Conservation (phyloP, 2,113 vertebrate species). For the Sinocyclocheilus grahami region DNA sequence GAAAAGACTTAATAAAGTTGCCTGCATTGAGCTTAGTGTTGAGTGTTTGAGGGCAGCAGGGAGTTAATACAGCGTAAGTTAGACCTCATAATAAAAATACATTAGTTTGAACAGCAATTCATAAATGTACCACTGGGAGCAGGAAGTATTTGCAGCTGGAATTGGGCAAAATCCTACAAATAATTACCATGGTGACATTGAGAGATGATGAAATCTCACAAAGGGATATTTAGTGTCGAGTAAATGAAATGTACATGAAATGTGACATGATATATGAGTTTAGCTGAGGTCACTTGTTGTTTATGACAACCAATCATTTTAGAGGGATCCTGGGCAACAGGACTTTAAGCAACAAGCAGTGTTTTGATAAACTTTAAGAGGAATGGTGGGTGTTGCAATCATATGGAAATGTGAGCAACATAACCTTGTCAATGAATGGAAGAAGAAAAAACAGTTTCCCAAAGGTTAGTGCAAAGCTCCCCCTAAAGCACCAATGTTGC, state of each 20-base stretch:
- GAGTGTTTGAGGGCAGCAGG: not conserved
- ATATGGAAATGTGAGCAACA: not conserved
- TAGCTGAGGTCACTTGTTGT: not conserved
- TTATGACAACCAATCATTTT: not conserved
- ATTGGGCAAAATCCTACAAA: slow-evolving; percentile 52
- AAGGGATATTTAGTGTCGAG: not conserved
- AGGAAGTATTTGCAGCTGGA: slow-evolving; percentile 62
- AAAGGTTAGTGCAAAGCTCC: slow-evolving; percentile 31
- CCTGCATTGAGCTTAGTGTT: not conserved
- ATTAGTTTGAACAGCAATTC: slow-evolving; percentile 45
- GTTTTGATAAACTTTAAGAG: not conserved
- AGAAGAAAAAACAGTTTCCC: not conserved
- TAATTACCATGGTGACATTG: not conserved
- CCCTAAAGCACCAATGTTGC: slow-evolving; percentile 47
- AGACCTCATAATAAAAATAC: slow-evolving; percentile 11
- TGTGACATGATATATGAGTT: not conserved
- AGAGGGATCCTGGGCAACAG: not conserved
- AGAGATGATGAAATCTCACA: not conserved
- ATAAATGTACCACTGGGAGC: slow-evolving; percentile 45
- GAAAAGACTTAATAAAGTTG: no score
- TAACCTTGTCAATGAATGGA: not conserved
- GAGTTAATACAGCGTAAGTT: slow-evolving; percentile 36
- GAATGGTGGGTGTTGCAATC: not conserved
- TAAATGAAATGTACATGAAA: not conserved
- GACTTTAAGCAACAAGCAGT: not conserved